Evolutionary conservation across 1,140 invertebrate species (phyloP), one percentile per base, ranked within the genome.

Genomic region (Mercenaria mercenaria): DNA sequence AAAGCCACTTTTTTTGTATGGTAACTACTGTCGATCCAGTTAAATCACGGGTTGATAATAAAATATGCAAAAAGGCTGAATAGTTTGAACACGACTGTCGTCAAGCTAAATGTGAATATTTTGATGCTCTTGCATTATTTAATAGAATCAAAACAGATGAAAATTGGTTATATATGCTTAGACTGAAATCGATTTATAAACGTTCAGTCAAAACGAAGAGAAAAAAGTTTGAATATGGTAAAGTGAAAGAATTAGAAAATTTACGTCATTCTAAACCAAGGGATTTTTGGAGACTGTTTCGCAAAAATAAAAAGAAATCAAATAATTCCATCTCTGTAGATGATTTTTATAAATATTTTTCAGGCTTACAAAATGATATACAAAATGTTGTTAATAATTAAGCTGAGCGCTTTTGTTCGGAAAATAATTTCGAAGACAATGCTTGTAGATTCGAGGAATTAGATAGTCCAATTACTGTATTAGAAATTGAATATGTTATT

Each of bases 341-440:
- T 41, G 69, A 74, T 74, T 74, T 74, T 41, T 43, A 41, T 43
- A 41, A 39, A 0, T 74, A 74, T 74, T 74, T 74, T 43, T 26
- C 18, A 34, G 34, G 23, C 8, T 41, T 74, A 18, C 34, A 52
- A 18, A 56, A 47, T 79, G 29, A 79, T 52, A 23, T 39, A 3
- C 8, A 8, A 4, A 79, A 79, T 10, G 26, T 32, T 52, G 47
- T 11, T 23, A 79, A 47, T 79, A 41, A 13, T 29, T 43, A 79
- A 56, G 76, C 47, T 2, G 47, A 52, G 13, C 47, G 29, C 4
- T 79, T 79, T 56, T 52, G 43, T 41, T 29, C 2, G 1, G 3
- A 79, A 32, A 11, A 52, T 52, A 23, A 50, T 50, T 32, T 41
- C 26, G 23, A n/a, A 41, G n/a, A 76, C 41, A 23, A 37, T 15